phyloP scores from a whole-genome alignment of 2,888 invertebrate genomes.

The Andrena flavipes region DNA sequence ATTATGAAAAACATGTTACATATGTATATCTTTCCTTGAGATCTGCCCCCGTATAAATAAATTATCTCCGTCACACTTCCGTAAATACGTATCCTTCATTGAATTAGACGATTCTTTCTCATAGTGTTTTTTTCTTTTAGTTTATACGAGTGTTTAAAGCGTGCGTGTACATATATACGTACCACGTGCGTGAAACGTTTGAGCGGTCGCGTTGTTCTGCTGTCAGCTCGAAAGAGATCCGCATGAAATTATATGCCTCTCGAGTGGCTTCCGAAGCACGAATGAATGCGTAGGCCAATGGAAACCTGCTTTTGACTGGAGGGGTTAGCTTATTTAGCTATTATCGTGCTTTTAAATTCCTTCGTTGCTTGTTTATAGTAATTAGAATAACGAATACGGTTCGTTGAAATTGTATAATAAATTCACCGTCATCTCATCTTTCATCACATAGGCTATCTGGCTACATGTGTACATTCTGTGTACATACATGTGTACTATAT shows the following conservation, averaged over 20 bases:
- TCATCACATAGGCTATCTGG: neutral
- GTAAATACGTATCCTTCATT: neutral
- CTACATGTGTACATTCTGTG: too few species aligned
- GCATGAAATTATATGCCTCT: conserved; percentile 54
- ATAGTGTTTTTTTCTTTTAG: conserved; percentile 3
- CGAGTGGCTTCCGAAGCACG: conserved; percentile 68
- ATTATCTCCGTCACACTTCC: neutral
- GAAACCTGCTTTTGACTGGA: conserved; percentile 72
- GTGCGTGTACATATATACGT: conserved; percentile 37
- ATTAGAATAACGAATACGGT: conserved; percentile 5
- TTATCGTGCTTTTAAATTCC: conserved; percentile 54
- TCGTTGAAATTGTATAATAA: neutral
- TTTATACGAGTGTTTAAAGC: conserved; percentile 13
- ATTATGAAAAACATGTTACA: neutral
- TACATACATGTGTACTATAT: too few species aligned
- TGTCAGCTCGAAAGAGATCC: conserved; percentile 41
- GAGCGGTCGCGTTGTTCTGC: conserved; percentile 41
- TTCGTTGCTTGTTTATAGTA: conserved; percentile 16
- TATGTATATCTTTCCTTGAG: neutral
- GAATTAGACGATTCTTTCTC: neutral
- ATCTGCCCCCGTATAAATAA: neutral
- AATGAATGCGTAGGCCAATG: conserved; percentile 76
- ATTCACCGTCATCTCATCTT: neutral
- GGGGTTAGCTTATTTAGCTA: conserved; percentile 60
- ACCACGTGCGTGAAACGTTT: conserved; percentile 59